Percentiles rank a stretch among this genome's conserved stretches.
Evolutionary conservation across 2,113 vertebrate genomes (phyloP).

Genomic region (Cyanoramphus novaezelandiae): DNA sequence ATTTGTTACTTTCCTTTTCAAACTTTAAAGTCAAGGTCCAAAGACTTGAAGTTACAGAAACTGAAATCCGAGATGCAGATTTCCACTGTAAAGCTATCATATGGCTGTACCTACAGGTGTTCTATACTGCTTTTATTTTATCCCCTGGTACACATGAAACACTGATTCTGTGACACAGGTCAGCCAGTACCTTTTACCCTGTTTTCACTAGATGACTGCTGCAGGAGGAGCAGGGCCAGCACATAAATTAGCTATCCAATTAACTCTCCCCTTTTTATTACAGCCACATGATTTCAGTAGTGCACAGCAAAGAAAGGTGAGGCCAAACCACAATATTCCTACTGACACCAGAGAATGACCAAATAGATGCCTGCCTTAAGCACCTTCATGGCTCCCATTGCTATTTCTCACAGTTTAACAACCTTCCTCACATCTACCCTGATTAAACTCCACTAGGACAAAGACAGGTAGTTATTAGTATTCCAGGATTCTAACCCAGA

Average conservation of each 20-base stretch:
- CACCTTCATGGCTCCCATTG: not conserved
- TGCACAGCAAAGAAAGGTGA: not conserved
- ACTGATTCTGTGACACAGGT: not conserved
- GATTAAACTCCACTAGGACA: not conserved
- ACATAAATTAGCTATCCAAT: not conserved
- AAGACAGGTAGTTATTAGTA: not conserved
- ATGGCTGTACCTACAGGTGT: not conserved
- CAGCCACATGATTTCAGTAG: not conserved
- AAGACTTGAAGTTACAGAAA: not conserved
- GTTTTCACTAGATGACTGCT: not conserved
- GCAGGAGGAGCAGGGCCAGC: not conserved
- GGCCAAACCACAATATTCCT: not conserved
- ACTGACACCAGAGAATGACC: accelerated
- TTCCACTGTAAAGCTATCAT: not conserved
- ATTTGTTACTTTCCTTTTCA: not conserved
- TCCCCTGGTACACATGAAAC: not conserved
- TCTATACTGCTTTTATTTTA: no score
- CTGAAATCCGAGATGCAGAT: not conserved
- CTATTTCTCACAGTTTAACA: not conserved
- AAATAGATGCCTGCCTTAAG: not conserved
- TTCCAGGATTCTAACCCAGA: not conserved
- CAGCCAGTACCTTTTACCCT: not conserved
- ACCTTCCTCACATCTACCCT: not conserved
- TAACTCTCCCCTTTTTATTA: not conserved
- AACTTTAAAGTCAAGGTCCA: not conserved